Evolutionary conservation across 2,888 invertebrate species (phyloP), one percentile per base, ranked within the genome.

Genomic region (Heliconius hortense): DNA sequence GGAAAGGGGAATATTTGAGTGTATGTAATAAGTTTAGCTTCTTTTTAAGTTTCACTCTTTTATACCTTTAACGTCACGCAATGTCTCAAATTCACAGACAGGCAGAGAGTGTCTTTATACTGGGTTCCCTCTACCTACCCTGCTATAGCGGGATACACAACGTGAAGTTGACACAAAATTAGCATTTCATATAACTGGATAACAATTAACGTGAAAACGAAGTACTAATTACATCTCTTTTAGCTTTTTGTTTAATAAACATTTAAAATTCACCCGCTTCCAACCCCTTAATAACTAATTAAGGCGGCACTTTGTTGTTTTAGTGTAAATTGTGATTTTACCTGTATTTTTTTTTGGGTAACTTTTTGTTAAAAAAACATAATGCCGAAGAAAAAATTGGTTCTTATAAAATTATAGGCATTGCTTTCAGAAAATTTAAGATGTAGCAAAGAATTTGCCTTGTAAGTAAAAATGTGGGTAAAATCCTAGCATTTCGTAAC

Each of bases 261-360:
- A 69, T 76, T 78, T 76, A 60, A 71, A 68, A 69, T 48, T 72
- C 48, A 39, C 26, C 5, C 71, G 43, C 24, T 60, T 56, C 66
- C 74, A 76, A 74, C 72, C 76, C 68, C 72, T 74, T 72, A 59
- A 63, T 70, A 72, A 74, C 73, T 78, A 78, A 68, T 71, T 60
- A 71, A 71, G 43, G 59, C 24, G 4, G 21, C 39, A 35, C 24
- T 71, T 60, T 35, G 15, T 71, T 71, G 59, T 71, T 71, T 60
- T 60, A 26, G 43, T 71, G 39, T 2, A 21, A 21, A 26, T 71
- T 26, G 39, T 13, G 60, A 71, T 39, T 71, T 71, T 60, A n/a
- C 1, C 39, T 35, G 31, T 56, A 31, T 8, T 68, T 48, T 31
- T n/a, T 35, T 31, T n/a, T 28, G 28, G 21, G 11, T 59, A 59